phyloP scores from a whole-genome alignment of 2,797 vertebrate genomes.

The Knipowitschia caucasica region DNA sequence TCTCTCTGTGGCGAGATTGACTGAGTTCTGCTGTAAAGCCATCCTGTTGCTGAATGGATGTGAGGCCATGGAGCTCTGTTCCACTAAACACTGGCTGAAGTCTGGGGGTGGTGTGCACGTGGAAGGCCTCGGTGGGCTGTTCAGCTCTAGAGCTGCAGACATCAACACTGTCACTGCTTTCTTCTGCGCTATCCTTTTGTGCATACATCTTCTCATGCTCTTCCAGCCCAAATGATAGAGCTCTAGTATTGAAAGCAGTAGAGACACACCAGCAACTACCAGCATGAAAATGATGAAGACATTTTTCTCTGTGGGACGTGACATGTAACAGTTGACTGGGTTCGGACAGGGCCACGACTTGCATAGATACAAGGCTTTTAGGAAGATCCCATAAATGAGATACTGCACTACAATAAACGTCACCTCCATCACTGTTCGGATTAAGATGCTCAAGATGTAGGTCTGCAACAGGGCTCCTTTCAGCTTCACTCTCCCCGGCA shows the following conservation, averaged over 20 bases:
- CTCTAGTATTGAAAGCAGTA: conserved; percentile 89
- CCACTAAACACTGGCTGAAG: conserved; percentile 85
- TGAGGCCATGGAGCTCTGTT: conserved; percentile 56
- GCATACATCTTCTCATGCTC: conserved; percentile 70
- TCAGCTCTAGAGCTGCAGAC: conserved; percentile 41
- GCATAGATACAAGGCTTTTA: conserved; percentile 87
- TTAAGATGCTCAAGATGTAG: conserved; percentile 90
- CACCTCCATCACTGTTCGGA: conserved; percentile 93
- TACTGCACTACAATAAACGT: conserved; percentile 93
- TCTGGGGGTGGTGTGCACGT: conserved; percentile 88
- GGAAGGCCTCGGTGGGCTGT: conserved; percentile 38
- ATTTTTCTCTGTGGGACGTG: conserved; percentile 95
- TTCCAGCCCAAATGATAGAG: conserved; percentile 92
- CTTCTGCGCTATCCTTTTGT: conserved; percentile 44
- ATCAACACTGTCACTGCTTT: conserved; percentile 27
- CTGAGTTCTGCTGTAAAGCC: conserved; percentile 90
- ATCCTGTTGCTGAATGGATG: conserved; percentile 86
- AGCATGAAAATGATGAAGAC: conserved; percentile 98
- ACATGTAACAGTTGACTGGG: conserved; percentile 94
- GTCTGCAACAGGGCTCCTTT: conserved; percentile 87
- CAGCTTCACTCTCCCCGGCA: conserved; percentile 75
- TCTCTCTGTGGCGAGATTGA: conserved; percentile 85
- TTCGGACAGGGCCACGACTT: conserved; percentile 88
- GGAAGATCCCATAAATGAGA: conserved; percentile 90
- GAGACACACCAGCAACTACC: conserved; percentile 86